These are phyloP conservation scores for Pangasius macronema DNA, from an alignment of 2,797 vertebrate genomes.

Conservation along the genomic window DNA sequence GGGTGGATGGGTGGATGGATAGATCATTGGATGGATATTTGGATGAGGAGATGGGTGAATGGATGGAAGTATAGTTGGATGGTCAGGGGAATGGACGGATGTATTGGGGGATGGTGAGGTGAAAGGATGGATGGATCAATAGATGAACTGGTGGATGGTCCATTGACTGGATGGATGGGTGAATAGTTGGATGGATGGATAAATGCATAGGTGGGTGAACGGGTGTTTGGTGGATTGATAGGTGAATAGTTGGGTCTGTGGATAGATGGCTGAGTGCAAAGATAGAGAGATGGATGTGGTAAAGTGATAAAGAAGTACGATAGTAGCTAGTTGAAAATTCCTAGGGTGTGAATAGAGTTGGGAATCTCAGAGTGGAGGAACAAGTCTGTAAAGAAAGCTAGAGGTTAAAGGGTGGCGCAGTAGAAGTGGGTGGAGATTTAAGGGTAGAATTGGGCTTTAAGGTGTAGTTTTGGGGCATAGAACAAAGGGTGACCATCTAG, in stretches of 20 bases:
- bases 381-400: neutral
- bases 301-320: neutral
- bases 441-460: neutral
- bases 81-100: neutral
- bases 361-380: neutral
- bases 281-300: neutral
- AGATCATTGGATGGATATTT: too few species aligned
- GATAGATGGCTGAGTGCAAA: neutral
- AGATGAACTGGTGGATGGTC: neutral
- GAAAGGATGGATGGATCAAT: neutral
- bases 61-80: neutral
- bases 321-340: neutral
- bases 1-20: neutral
- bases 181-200: neutral
- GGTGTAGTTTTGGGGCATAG: neutral
- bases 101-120: neutral
- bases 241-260: too few species aligned
- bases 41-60: neutral
- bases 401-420: neutral
- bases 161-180: neutral
- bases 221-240: neutral
- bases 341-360: too few species aligned
- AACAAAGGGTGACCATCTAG: neutral
- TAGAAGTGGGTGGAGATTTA: neutral
- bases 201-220: neutral